phyloP scores from a whole-genome alignment of 2,113 vertebrate species.

The Mustela lutreola region DNA sequence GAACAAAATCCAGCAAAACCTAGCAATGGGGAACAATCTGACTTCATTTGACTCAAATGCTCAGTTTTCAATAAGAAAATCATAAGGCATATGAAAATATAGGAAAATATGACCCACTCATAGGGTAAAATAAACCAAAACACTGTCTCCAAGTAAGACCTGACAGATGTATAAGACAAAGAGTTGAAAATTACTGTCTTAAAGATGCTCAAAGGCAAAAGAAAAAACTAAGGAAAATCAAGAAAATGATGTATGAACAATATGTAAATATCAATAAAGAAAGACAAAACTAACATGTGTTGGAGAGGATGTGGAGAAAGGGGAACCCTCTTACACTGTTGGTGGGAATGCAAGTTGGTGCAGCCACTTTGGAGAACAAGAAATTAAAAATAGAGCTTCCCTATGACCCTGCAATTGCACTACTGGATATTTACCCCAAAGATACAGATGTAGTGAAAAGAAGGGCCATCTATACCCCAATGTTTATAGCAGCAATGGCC shows the following conservation, averaged over 20 bases:
- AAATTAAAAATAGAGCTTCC: too few species aligned
- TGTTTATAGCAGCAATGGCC: too few species aligned
- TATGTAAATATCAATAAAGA: not conserved
- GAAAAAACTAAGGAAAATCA: not conserved
- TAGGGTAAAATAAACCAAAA: not conserved
- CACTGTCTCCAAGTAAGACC: not conserved
- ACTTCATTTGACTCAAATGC: not conserved
- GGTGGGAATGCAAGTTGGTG: too few species aligned
- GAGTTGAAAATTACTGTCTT: not conserved
- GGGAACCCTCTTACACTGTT: too few species aligned
- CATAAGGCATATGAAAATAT: not conserved
- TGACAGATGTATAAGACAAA: not conserved
- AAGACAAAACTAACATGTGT: not conserved
- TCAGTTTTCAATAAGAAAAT: not conserved
- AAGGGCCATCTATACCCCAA: too few species aligned
- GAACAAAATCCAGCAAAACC: not conserved
- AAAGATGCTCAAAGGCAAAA: not conserved
- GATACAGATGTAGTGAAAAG: too few species aligned
- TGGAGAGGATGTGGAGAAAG: too few species aligned
- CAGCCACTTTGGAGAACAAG: too few species aligned
- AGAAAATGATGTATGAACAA: not conserved
- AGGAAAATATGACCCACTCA: not conserved
- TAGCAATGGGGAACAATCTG: not conserved
- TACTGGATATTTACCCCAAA: too few species aligned
- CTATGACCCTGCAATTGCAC: too few species aligned